A percentile compares a stretch with the other conserved stretches of the same genome.
Evolutionary conservation across 2,113 vertebrate genomes (phyloP).

Genomic region (Taxidea taxus): DNA sequence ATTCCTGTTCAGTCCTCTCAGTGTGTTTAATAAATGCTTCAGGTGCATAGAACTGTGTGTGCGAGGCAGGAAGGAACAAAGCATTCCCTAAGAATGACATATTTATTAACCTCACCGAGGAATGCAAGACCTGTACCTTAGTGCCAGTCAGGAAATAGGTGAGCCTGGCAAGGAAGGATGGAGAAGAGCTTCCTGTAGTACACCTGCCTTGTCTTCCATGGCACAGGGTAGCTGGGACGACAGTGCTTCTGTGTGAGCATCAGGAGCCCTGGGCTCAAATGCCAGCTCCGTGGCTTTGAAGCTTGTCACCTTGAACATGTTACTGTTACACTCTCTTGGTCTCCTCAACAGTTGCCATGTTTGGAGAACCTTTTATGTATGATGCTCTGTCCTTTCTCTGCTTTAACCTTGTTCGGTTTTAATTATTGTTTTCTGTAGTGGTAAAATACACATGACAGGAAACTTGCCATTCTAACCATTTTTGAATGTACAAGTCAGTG

Average conservation of each 20-base stretch:
- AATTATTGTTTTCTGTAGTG: background rate
- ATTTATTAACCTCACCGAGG: background rate
- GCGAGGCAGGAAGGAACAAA: slow-evolving; percentile 7
- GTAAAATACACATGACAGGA: background rate
- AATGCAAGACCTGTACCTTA: background rate
- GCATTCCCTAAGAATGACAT: background rate
- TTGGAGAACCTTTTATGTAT: background rate
- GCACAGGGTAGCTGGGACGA: background rate
- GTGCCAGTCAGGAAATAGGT: background rate
- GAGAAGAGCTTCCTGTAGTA: accelerated
- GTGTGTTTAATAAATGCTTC: slow-evolving; percentile 36
- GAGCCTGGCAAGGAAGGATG: background rate
- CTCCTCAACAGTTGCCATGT: background rate
- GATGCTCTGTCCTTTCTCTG: background rate
- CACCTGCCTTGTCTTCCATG: background rate
- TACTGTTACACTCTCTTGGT: background rate
- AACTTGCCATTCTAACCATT: background rate
- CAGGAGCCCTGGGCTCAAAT: background rate
- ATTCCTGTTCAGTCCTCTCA: slow-evolving; percentile 43
- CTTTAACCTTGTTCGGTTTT: background rate
- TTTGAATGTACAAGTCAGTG: background rate
- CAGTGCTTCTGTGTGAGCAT: background rate
- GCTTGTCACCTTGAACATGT: background rate
- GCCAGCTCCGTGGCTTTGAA: background rate
- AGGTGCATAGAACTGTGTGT: background rate